A percentile compares a stretch with the other conserved stretches of the same genome.
These are phyloP conservation scores for Chymomyza caudatula DNA, from an alignment of 2,888 invertebrate species.

Conservation along the genomic window DNA sequence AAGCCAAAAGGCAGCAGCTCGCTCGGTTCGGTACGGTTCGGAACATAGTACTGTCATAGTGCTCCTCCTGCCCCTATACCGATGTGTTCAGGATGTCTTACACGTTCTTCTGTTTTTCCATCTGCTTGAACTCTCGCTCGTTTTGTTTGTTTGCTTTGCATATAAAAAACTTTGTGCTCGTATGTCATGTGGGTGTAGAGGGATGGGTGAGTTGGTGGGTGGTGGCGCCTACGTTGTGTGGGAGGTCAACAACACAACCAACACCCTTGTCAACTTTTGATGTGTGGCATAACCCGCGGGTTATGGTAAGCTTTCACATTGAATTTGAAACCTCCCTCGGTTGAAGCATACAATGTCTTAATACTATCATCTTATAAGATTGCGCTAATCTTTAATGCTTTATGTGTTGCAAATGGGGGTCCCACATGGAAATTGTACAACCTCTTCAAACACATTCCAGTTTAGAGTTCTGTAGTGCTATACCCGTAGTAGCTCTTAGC, in stretches of 20 bases:
- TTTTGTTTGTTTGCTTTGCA: slow-evolving; percentile 10
- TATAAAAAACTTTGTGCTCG: slow-evolving; percentile 52
- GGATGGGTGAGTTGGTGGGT: slow-evolving; percentile 21
- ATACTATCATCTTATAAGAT: not conserved
- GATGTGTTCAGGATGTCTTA: too few relatives aligned
- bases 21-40: too few relatives aligned
- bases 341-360: not conserved
- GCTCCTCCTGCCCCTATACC: too few relatives aligned
- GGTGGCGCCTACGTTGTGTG: slow-evolving; percentile 8
- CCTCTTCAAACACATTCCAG: not conserved
- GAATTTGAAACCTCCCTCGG: not conserved
- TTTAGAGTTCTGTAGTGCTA: not conserved
- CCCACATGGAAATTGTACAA: not conserved
- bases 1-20: slow-evolving; percentile 19
- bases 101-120: slow-evolving; percentile 16
- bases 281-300: slow-evolving; percentile 61
- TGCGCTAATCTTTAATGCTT: not conserved
- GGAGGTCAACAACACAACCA: not conserved
- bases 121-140: not conserved
- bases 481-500: too few relatives aligned
- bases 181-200: slow-evolving; percentile 34
- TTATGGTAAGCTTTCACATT: not conserved
- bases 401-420: not conserved
- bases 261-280: slow-evolving; percentile 65
- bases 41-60: too few relatives aligned